These are phyloP conservation scores for Herpetotheres cachinnans DNA, from an alignment of 2,113 vertebrate genomes.

Conservation along the genomic window DNA sequence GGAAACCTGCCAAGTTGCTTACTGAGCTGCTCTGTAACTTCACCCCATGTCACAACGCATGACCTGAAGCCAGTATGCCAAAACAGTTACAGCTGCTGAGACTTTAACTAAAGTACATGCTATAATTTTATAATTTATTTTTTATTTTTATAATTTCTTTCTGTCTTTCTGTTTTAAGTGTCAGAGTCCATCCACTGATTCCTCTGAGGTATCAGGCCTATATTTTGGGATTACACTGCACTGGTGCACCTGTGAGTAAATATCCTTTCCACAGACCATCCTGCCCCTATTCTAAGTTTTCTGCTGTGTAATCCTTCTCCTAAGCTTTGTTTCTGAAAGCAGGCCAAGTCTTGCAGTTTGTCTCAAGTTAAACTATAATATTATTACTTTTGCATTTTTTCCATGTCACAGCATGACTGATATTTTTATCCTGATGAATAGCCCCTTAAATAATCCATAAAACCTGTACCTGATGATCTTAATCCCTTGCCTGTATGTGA, in stretches of 20 bases:
- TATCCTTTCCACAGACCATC: background rate
- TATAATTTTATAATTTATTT: background rate
- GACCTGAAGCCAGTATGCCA: background rate
- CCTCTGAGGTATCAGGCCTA: background rate
- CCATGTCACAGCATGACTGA: background rate
- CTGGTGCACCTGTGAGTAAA: background rate
- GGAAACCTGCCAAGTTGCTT: background rate
- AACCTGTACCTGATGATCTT: background rate
- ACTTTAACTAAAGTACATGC: background rate
- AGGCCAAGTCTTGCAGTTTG: background rate
- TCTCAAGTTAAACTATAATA: background rate
- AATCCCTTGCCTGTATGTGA: background rate
- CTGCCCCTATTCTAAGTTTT: background rate
- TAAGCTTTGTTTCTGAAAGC: background rate
- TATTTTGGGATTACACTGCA: background rate
- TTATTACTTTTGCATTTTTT: constrained; percentile 1
- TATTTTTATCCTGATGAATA: background rate
- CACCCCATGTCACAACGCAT: background rate
- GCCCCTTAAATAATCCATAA: constrained; percentile 1
- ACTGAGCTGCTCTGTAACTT: background rate
- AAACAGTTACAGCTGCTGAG: background rate
- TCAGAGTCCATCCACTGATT: background rate
- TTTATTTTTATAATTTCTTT: background rate
- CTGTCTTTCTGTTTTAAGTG: background rate
- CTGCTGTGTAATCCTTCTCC: background rate